phyloP scores from a whole-genome alignment of 2,888 invertebrate species.

The Pardosa pseudoannulata region DNA sequence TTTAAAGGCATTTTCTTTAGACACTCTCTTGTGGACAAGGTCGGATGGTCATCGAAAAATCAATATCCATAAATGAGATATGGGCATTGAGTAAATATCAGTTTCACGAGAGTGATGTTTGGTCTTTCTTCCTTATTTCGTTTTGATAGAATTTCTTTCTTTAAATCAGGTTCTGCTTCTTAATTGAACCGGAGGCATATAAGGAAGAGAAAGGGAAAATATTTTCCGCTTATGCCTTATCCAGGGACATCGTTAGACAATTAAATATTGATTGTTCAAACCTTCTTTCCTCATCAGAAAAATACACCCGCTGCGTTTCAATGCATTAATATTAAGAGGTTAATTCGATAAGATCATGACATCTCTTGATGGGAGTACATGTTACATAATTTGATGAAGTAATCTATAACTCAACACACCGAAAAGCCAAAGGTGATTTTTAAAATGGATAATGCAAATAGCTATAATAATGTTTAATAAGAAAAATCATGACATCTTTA shows the following conservation, averaged over 20 bases:
- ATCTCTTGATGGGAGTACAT: too few species aligned
- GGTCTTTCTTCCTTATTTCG: background rate
- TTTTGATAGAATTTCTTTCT: background rate
- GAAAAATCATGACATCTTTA: too few species aligned
- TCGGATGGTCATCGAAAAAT: background rate
- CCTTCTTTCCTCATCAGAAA: background rate
- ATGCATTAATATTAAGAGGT: too few species aligned
- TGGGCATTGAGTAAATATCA: background rate
- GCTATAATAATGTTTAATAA: too few species aligned
- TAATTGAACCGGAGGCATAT: background rate
- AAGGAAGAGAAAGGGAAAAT: background rate
- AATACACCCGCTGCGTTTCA: background rate
- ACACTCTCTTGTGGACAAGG: background rate
- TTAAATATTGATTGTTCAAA: background rate
- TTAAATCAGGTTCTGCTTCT: background rate
- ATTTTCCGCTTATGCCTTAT: conserved; percentile 12
- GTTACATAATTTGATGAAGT: too few species aligned
- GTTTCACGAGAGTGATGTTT: background rate
- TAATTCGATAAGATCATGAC: too few species aligned
- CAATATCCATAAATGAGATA: background rate
- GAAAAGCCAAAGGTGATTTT: too few species aligned
- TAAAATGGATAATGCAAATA: too few species aligned
- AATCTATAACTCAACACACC: too few species aligned
- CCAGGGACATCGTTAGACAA: conserved; percentile 2
- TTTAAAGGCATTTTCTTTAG: background rate